These are phyloP conservation scores for Clarias macrocephalus DNA, from an alignment of 2,113 vertebrate species.

Conservation along the genomic window DNA sequence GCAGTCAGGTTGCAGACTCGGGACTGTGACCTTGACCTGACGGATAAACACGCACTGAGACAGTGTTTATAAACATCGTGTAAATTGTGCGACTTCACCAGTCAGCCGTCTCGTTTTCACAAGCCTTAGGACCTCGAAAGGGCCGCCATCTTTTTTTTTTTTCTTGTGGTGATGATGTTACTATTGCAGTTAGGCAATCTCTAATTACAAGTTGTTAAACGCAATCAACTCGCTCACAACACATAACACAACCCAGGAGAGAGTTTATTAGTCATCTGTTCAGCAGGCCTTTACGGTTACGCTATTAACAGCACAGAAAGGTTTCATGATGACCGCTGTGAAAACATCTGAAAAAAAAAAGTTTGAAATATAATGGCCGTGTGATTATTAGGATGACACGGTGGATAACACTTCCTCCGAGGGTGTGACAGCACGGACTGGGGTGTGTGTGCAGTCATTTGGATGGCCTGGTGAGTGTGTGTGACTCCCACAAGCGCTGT, in stretches of 20 bases:
- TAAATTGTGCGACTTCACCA: slow-evolving; percentile 33
- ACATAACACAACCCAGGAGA: slow-evolving; percentile 12
- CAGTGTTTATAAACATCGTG: slow-evolving; percentile 10
- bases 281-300: background rate
- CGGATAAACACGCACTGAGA: background rate
- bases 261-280: slow-evolving; percentile 41
- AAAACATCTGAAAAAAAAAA: slow-evolving; percentile 18
- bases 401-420: slow-evolving; percentile 32
- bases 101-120: background rate
- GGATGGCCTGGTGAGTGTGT: slow-evolving; percentile 40
- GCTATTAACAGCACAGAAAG: slow-evolving; percentile 1
- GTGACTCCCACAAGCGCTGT: slow-evolving; percentile 38
- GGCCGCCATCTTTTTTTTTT: background rate
- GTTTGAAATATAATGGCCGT: slow-evolving; percentile 24
- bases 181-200: background rate
- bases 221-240: background rate
- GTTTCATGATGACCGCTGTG: slow-evolving; percentile 12
- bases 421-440: slow-evolving; percentile 39
- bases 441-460: slow-evolving; percentile 33
- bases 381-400: slow-evolving; percentile 27
- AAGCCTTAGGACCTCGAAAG: slow-evolving; percentile 1
- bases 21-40: slow-evolving; percentile 41
- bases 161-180: background rate
- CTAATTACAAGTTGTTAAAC: slow-evolving; percentile 21
- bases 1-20: slow-evolving; percentile 63